A percentile compares a stretch with the other conserved stretches of the same genome.
Conservation (phyloP, 1,140 invertebrate genomes). For the Stenopsyche tienmushanensis region DNA sequence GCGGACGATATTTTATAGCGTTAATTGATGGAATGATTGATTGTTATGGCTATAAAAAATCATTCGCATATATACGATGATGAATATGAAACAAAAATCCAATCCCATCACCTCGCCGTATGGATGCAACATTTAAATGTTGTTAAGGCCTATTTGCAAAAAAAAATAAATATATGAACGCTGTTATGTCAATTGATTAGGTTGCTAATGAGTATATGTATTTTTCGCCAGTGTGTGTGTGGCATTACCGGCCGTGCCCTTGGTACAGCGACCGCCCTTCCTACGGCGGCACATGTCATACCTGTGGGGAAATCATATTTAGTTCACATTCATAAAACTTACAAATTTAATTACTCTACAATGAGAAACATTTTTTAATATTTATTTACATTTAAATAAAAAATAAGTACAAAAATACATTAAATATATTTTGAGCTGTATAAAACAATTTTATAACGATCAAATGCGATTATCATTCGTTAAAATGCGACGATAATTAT, state of each 20-base stretch:
- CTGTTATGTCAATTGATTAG: not conserved
- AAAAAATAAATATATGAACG: not conserved
- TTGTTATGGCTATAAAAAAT: not conserved
- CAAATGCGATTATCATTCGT: too few species aligned
- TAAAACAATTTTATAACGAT: too few species aligned
- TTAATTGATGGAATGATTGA: not conserved
- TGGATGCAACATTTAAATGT: not conserved
- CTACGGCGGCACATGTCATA: conserved; percentile 94
- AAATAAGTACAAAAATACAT: not conserved
- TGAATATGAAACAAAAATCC: not conserved
- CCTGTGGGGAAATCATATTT: conserved; percentile 62
- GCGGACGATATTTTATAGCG: not conserved
- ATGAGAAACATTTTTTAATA: not conserved
- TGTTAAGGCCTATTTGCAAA: conserved; percentile 5
- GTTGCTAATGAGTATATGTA: not conserved
- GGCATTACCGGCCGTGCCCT: conserved; percentile 90
- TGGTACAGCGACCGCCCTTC: conserved; percentile 92
- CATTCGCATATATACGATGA: not conserved
- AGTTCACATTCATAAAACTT: conserved; percentile 33
- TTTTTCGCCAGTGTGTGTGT: not conserved
- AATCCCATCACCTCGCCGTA: not conserved
- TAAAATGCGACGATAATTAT: too few species aligned
- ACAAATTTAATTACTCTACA: not conserved
- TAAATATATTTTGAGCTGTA: too few species aligned
- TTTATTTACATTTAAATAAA: not conserved